phyloP scores from a whole-genome alignment of 2,113 vertebrate species.

The Hylia prasina region DNA sequence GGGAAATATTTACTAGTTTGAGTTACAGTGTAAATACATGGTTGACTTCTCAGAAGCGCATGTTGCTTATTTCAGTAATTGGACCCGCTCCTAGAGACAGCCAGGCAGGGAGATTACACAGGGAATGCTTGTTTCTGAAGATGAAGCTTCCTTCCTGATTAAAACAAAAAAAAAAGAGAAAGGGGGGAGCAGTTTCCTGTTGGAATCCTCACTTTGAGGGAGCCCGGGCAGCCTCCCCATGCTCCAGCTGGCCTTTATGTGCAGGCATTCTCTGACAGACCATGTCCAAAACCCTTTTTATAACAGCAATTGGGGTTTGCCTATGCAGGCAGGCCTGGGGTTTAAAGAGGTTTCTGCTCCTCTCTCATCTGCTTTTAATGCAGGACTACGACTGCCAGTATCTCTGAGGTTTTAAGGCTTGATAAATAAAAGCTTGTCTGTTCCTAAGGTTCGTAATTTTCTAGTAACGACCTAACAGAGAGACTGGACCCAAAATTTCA shows the following conservation, averaged over 20 bases:
- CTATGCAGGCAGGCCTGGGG: background rate
- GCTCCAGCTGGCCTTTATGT: background rate
- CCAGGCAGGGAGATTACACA: background rate
- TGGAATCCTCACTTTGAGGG: background rate
- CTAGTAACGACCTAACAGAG: background rate
- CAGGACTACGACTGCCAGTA: background rate
- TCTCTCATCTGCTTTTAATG: constrained; percentile 1
- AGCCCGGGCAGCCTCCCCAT: background rate
- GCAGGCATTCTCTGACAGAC: background rate
- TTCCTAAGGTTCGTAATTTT: background rate
- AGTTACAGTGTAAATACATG: background rate
- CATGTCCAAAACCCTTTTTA: background rate
- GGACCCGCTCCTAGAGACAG: background rate
- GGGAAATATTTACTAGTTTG: background rate
- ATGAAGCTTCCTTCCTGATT: constrained; percentile 43
- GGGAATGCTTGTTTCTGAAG: constrained; percentile 23
- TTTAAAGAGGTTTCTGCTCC: background rate
- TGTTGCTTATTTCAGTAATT: background rate
- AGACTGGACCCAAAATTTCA: background rate
- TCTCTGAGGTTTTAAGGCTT: background rate
- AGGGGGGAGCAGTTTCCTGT: constrained; percentile 3
- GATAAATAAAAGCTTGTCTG: constrained; percentile 6
- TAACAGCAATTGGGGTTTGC: background rate
- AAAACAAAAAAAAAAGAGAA: background rate
- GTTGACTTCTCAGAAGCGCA: background rate